phyloP scores from a whole-genome alignment of 2,797 vertebrate genomes.

The Bufotes viridis region DNA sequence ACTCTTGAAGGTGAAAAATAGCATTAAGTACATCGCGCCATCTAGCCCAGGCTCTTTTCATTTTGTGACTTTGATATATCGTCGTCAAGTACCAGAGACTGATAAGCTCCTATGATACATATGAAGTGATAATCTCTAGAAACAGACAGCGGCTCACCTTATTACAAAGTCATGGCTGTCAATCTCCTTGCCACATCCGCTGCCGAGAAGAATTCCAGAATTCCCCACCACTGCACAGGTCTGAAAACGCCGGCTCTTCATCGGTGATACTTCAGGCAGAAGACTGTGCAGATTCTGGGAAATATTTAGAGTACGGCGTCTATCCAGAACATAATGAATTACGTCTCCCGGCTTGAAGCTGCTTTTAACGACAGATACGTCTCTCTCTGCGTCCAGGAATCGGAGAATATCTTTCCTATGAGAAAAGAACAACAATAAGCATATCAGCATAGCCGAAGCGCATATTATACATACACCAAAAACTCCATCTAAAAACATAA shows the following conservation, averaged over 20 bases:
- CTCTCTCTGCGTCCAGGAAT: constrained; percentile 86
- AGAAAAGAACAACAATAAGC: constrained; percentile 51
- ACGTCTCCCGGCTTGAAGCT: constrained; percentile 87
- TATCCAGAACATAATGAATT: constrained; percentile 85
- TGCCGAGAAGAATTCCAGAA: constrained; percentile 86
- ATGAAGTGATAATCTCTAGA: constrained; percentile 25
- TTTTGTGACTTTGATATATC: constrained; percentile 28
- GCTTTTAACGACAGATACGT: constrained; percentile 87
- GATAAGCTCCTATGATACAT: constrained; percentile 49
- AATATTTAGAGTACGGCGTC: constrained; percentile 83
- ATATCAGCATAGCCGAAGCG: neutral
- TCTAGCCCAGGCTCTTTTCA: constrained; percentile 53
- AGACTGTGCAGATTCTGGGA: constrained; percentile 83
- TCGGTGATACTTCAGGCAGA: constrained; percentile 85
- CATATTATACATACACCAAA: neutral
- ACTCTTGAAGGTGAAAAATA: constrained; percentile 15
- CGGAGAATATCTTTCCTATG: constrained; percentile 85
- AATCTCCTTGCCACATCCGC: constrained; percentile 86
- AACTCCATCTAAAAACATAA: neutral
- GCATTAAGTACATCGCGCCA: constrained; percentile 39
- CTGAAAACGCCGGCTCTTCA: constrained; percentile 86
- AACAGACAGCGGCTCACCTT: constrained; percentile 75
- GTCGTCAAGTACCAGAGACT: constrained; percentile 60
- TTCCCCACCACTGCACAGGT: constrained; percentile 88
- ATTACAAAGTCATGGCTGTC: constrained; percentile 87